A percentile compares a stretch with the other conserved stretches of the same genome.
These are phyloP conservation scores for Oscheius sp. DNA, from an alignment of 1,140 invertebrate species.

Conservation along the genomic window DNA sequence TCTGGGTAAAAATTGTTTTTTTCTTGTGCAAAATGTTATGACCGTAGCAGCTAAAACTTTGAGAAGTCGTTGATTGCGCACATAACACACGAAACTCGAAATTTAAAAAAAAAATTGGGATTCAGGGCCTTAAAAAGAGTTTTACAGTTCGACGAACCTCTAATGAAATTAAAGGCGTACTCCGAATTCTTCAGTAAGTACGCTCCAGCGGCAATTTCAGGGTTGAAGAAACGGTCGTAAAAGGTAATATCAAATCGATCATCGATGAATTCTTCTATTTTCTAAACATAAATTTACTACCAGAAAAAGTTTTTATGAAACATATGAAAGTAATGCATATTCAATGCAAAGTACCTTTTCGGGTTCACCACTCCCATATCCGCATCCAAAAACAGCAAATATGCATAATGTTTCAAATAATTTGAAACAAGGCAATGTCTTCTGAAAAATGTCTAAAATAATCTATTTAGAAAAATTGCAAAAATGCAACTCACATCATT, in stretches of 20 bases:
- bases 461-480: neutral
- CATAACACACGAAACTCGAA: too few species aligned
- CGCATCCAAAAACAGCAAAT: neutral
- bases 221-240: constrained; percentile 2
- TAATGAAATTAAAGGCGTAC: neutral
- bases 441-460: constrained; percentile 11
- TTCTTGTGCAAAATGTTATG: too few species aligned
- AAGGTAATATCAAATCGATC: neutral
- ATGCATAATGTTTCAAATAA: neutral
- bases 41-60: too few species aligned
- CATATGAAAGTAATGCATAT: too few species aligned
- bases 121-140: too few species aligned
- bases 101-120: too few species aligned
- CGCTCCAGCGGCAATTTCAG: neutral
- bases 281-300: neutral
- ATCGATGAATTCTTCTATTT: constrained; percentile 9
- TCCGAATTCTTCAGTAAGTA: constrained; percentile 9
- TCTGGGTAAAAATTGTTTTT: too few species aligned
- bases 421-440: constrained; percentile 5
- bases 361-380: constrained; percentile 22
- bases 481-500: constrained; percentile 3
- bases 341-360: neutral
- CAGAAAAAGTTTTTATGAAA: neutral
- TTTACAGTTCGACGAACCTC: neutral
- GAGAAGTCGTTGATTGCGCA: too few species aligned